Conservation (phyloP, 2,888 invertebrate species). For the Catocala fraxini region DNA sequence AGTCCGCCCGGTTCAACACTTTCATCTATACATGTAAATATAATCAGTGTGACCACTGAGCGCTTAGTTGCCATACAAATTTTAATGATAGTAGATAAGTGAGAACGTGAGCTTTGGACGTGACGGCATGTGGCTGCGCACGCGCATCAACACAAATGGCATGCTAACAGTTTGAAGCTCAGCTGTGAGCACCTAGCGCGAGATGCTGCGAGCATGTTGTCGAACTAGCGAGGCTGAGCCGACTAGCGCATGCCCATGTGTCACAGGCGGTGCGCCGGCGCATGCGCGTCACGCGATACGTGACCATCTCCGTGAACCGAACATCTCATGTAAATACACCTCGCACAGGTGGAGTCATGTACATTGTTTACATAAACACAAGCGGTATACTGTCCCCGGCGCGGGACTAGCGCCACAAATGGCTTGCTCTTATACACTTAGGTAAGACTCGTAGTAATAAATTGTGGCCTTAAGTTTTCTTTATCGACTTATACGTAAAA, state of each 20-base stretch:
- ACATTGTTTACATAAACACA: conserved; percentile 56
- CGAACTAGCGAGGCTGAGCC: not conserved
- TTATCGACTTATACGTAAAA: conserved; percentile 68
- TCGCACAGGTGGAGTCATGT: conserved; percentile 53
- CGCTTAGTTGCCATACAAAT: conserved; percentile 86
- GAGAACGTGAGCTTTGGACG: conserved; percentile 66
- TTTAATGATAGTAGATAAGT: conserved; percentile 80
- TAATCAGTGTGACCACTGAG: conserved; percentile 80
- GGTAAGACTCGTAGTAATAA: conserved; percentile 78
- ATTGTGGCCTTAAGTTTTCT: conserved; percentile 82
- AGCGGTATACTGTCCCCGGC: conserved; percentile 50
- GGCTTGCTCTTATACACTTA: conserved; percentile 67
- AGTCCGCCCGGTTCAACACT: conserved; percentile 28
- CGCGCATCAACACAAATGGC: conserved; percentile 6
- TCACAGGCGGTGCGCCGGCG: conserved; percentile 36
- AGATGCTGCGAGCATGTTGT: too few relatives aligned
- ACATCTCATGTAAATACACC: conserved; percentile 72
- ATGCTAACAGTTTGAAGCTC: too few relatives aligned
- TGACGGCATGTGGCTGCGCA: conserved; percentile 52
- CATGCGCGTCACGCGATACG: conserved; percentile 46
- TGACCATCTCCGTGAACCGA: conserved; percentile 34
- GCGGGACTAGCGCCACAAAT: conserved; percentile 57
- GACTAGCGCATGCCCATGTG: not conserved
- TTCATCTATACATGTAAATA: conserved; percentile 74
- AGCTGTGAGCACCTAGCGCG: too few relatives aligned